phyloP scores from a whole-genome alignment of 2,113 vertebrate species.

The Ceyx margarethae region DNA sequence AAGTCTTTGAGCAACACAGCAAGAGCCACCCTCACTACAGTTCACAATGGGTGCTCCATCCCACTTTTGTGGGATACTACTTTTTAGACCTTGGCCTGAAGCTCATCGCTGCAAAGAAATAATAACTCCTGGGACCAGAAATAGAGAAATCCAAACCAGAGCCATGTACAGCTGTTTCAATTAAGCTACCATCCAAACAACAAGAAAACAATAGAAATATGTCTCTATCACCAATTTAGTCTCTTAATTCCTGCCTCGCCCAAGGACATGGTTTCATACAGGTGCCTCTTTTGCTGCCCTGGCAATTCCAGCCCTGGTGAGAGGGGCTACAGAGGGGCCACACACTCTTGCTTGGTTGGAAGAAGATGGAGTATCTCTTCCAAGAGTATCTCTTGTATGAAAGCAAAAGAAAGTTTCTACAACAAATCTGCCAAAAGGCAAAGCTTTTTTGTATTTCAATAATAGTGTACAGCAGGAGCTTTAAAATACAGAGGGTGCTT shows the following conservation, averaged over 20 bases:
- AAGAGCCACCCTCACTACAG: background rate
- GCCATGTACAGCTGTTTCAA: background rate
- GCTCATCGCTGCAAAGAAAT: background rate
- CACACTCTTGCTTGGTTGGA: background rate
- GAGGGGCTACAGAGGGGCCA: too few relatives aligned
- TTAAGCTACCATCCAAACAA: background rate
- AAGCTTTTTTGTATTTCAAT: background rate
- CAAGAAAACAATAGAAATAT: background rate
- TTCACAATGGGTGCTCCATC: accelerated
- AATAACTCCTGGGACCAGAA: background rate
- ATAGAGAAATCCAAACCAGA: background rate
- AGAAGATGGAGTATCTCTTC: background rate
- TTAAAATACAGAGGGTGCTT: background rate
- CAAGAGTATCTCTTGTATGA: background rate
- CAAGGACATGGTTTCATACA: background rate
- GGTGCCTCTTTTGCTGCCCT: background rate
- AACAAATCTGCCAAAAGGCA: background rate
- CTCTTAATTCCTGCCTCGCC: background rate
- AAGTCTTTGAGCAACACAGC: background rate
- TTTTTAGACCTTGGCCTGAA: background rate
- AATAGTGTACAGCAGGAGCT: background rate
- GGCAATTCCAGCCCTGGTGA: background rate
- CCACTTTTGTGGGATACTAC: accelerated
- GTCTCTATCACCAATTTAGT: background rate
- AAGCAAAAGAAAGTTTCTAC: background rate